Evolutionary conservation across 2,888 invertebrate species (phyloP).

Genomic region (Tuta absoluta): DNA sequence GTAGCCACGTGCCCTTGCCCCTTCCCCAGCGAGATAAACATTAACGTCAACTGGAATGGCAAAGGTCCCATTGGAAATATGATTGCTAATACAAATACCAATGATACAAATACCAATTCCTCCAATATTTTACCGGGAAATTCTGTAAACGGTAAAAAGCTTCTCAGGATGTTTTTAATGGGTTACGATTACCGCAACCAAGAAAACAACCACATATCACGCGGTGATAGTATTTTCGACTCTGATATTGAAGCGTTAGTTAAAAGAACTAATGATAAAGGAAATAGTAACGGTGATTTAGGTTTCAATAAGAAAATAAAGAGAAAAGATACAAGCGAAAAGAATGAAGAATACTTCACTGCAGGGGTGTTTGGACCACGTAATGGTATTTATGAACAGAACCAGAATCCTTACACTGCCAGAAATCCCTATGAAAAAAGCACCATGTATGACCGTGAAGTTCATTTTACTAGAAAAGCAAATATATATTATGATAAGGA

Average conservation of each 20-base stretch:
- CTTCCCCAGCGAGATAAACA: constrained; percentile 10
- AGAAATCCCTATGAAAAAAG: background rate
- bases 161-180: background rate
- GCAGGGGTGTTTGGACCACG: too few species aligned
- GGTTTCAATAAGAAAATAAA: background rate
- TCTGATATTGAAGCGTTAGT: background rate
- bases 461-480: background rate
- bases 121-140: background rate
- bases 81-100: background rate
- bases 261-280: background rate
- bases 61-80: background rate
- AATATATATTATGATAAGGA: background rate
- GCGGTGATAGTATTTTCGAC: background rate
- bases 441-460: background rate
- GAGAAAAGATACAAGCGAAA: background rate
- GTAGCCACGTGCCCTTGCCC: background rate
- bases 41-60: constrained; percentile 6
- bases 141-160: background rate
- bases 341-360: background rate
- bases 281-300: background rate
- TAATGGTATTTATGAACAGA: too few species aligned
- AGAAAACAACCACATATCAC: background rate
- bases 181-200: background rate
- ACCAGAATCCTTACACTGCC: background rate
- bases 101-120: background rate